These are phyloP conservation scores for Hirudo medicinalis DNA, from an alignment of 1,140 invertebrate genomes.

Conservation along the genomic window DNA sequence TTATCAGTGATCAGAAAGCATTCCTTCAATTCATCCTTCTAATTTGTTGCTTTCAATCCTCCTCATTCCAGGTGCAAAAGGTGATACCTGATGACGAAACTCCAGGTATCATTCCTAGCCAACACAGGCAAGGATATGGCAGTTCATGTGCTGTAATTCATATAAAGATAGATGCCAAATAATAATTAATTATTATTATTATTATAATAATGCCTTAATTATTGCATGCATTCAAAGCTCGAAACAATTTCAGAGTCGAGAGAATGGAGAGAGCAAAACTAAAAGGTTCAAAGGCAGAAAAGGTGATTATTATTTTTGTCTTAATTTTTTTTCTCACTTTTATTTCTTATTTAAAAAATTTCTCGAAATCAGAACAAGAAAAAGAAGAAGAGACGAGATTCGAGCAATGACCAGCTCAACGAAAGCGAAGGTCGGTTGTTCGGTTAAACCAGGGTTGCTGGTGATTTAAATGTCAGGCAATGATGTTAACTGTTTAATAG, in stretches of 20 bases:
- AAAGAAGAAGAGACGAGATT: too few species aligned
- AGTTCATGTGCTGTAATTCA: constrained; percentile 1
- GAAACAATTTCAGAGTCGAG: constrained; percentile 48
- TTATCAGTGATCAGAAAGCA: too few species aligned
- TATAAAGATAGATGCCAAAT: not conserved
- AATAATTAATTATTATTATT: too few species aligned
- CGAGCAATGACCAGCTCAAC: too few species aligned
- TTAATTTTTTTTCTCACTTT: too few species aligned
- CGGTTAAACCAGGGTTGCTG: too few species aligned
- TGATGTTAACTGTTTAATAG: too few species aligned
- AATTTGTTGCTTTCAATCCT: too few species aligned
- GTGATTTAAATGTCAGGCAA: too few species aligned
- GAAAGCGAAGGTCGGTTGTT: not conserved
- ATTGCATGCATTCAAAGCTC: not conserved
- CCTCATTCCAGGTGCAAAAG: constrained; percentile 31
- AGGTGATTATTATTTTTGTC: constrained; percentile 24
- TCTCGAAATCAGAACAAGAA: too few species aligned
- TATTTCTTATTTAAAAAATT: too few species aligned
- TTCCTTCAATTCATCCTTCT: too few species aligned
- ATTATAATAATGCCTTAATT: not conserved
- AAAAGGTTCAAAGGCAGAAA: constrained; percentile 79
- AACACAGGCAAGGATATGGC: not conserved
- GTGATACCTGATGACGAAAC: not conserved
- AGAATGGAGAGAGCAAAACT: constrained; percentile 87
- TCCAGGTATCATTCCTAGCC: not conserved